Conservation (phyloP, 2,888 invertebrate species). For the Acleris literana region DNA sequence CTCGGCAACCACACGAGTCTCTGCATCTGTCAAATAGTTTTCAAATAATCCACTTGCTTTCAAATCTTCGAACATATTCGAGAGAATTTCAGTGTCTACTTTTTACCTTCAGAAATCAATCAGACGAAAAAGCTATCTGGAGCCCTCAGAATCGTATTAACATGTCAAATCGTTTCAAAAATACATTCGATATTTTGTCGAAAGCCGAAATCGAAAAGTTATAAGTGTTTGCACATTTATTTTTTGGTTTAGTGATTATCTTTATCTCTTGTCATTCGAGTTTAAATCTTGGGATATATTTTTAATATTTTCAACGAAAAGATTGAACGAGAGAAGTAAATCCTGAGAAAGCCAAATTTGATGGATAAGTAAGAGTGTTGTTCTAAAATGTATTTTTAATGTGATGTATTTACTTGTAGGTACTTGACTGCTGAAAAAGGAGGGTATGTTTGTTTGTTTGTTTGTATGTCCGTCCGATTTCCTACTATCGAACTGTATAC, state of each 20-base stretch:
- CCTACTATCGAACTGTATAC: too few species aligned
- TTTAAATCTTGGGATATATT: constrained; percentile 1
- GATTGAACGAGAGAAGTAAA: background rate
- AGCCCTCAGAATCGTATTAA: constrained; percentile 4
- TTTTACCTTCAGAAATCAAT: constrained; percentile 14
- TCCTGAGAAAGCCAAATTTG: too few species aligned
- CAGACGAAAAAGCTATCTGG: constrained; percentile 4
- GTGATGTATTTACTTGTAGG: too few species aligned
- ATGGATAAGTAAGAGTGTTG: too few species aligned
- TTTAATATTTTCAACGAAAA: background rate
- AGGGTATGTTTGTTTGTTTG: too few species aligned
- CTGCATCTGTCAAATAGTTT: too few species aligned
- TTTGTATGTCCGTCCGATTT: too few species aligned
- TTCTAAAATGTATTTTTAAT: too few species aligned
- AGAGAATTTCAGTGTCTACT: constrained; percentile 4
- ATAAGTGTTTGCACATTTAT: background rate
- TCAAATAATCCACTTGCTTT: too few species aligned
- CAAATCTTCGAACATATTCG: too few species aligned
- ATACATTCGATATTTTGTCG: constrained; percentile 4
- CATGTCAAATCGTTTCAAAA: background rate
- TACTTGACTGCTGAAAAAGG: too few species aligned
- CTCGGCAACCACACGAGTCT: too few species aligned
- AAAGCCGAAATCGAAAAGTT: background rate
- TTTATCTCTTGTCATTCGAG: background rate
- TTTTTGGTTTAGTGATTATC: background rate